These are phyloP conservation scores for Drosophila robusta DNA, from an alignment of 2,888 invertebrate genomes.

Conservation along the genomic window DNA sequence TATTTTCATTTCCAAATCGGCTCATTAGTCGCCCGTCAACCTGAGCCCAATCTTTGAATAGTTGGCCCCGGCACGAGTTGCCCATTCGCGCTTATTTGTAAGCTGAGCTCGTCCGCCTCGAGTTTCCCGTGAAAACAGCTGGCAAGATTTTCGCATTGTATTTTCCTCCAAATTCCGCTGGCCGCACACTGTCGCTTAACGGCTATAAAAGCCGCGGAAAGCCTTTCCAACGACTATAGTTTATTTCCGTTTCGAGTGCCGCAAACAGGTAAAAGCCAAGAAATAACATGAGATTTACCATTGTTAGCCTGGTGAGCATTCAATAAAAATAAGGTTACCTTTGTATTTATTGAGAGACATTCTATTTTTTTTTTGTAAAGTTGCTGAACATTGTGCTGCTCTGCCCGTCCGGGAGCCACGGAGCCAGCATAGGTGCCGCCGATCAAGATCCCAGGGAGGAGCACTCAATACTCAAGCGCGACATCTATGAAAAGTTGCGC, in stretches of 20 bases:
- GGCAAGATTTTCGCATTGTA: not conserved
- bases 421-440: not conserved
- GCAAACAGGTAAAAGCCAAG: not conserved
- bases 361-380: too few relatives aligned
- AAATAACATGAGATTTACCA: slow-evolving; percentile 1
- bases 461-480: not conserved
- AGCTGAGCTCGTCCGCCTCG: not conserved
- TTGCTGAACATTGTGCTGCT: slow-evolving; percentile 2
- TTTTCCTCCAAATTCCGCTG: not conserved
- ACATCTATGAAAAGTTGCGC: not conserved
- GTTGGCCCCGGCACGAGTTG: slow-evolving; percentile 16
- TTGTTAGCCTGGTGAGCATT: slow-evolving; percentile 7
- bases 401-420: not conserved
- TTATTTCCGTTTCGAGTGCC: not conserved
- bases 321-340: not conserved
- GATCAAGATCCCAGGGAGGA: not conserved
- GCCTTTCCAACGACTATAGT: slow-evolving; percentile 6
- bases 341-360: too few relatives aligned
- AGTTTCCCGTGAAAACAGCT: slow-evolving; percentile 1
- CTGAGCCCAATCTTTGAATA: slow-evolving; percentile 1
- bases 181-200: not conserved
- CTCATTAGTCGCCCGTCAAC: slow-evolving; percentile 66
- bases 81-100: slow-evolving; percentile 34
- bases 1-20: slow-evolving; percentile 68
- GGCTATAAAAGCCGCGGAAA: slow-evolving; percentile 22